Conservation (phyloP, 1,140 invertebrate species). For the Manduca sexta region DNA sequence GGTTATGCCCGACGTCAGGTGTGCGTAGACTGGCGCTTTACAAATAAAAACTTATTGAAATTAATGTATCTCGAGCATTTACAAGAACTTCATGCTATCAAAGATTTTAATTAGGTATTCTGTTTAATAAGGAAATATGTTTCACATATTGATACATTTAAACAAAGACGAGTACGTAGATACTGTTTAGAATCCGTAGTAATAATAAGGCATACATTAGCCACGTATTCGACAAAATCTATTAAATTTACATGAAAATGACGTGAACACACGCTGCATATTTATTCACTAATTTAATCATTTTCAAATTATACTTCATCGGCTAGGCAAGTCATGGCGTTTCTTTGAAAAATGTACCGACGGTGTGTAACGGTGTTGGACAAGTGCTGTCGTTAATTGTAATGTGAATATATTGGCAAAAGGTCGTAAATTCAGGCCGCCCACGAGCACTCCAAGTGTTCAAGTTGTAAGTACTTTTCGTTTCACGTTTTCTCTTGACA, state of each 20-base stretch:
- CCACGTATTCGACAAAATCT: neutral
- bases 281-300: constrained; percentile 1
- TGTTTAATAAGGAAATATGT: too few relatives aligned
- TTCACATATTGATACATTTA: neutral
- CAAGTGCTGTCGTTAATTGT: neutral
- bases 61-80: neutral
- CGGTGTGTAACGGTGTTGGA: neutral
- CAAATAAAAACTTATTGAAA: constrained; percentile 3
- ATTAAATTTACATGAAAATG: constrained; percentile 3
- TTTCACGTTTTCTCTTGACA: constrained; percentile 51
- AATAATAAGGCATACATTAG: neutral
- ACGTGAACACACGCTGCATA: neutral
- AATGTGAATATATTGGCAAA: constrained; percentile 3
- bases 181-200: too few relatives aligned
- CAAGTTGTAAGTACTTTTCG: constrained; percentile 28
- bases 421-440: constrained; percentile 37
- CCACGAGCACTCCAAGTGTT: constrained; percentile 38
- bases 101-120: neutral
- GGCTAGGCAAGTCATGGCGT: neutral
- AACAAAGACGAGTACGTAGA: too few relatives aligned
- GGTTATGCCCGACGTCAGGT: constrained; percentile 8
- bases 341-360: neutral
- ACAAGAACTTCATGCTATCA: neutral
- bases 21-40: neutral
- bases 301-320: neutral